phyloP scores from a whole-genome alignment of 2,113 vertebrate genomes.

The Delphinapterus leucas region DNA sequence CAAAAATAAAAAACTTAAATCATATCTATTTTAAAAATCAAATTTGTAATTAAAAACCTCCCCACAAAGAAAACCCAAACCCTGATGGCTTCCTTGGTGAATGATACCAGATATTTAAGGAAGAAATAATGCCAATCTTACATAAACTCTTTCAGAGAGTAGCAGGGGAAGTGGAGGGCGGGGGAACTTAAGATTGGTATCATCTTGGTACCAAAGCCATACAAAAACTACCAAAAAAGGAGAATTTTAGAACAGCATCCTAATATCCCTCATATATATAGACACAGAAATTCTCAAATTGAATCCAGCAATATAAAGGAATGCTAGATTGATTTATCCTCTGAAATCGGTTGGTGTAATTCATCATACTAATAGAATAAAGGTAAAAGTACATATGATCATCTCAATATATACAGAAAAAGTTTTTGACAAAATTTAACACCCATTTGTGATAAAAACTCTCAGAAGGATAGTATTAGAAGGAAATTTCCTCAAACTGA shows the following conservation, averaged over 20 bases:
- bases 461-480: neutral
- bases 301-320: neutral
- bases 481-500: neutral
- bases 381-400: neutral
- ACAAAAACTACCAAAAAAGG: neutral
- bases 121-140: neutral
- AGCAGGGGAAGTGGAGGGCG: accelerated
- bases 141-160: neutral
- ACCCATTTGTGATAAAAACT: neutral
- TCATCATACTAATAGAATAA: neutral
- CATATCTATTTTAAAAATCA: neutral
- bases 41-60: neutral
- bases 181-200: neutral
- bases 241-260: neutral
- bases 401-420: neutral
- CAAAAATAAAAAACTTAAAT: neutral
- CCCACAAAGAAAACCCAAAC: neutral
- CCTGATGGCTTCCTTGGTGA: neutral
- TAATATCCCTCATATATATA: neutral
- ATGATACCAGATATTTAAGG: neutral
- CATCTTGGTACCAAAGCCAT: neutral
- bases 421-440: neutral
- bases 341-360: neutral
- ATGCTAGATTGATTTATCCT: neutral
- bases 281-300: neutral